A percentile compares a stretch with the other conserved stretches of the same genome.
Evolutionary conservation across 2,797 vertebrate genomes (phyloP).

Genomic region (Gouania willdenowi): DNA sequence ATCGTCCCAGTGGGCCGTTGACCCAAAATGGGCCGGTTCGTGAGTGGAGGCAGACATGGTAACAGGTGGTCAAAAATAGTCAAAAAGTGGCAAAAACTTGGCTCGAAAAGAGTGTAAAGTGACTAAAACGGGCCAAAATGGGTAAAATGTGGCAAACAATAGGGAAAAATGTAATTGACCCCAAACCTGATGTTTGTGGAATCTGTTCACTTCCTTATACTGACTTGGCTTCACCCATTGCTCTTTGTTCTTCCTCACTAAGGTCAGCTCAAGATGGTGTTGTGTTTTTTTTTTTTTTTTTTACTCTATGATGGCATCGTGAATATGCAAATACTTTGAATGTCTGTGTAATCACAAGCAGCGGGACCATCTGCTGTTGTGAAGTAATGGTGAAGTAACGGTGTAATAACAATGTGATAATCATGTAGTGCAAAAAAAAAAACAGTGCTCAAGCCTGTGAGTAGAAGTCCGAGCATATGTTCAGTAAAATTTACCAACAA

Average conservation of each 20-base stretch:
- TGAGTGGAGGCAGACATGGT: too few species aligned
- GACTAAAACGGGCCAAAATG: too few species aligned
- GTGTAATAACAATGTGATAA: conserved; percentile 78
- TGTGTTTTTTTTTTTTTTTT: conserved; percentile 30
- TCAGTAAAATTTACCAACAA: conserved; percentile 62
- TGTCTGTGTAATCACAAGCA: conserved; percentile 79
- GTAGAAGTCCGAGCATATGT: conserved; percentile 68
- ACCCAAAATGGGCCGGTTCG: too few species aligned
- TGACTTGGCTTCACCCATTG: conserved; percentile 40
- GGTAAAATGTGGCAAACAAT: too few species aligned
- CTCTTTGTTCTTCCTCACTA: conserved; percentile 44
- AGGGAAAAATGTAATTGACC: too few species aligned
- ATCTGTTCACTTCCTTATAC: conserved; percentile 34
- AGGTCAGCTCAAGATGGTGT: conserved; percentile 63
- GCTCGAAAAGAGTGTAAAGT: too few species aligned
- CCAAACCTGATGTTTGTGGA: too few species aligned
- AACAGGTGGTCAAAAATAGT: too few species aligned
- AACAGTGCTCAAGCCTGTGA: conserved; percentile 36
- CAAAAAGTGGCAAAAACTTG: too few species aligned
- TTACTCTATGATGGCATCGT: conserved; percentile 50
- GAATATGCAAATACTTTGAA: conserved; percentile 72
- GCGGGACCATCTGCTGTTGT: conserved; percentile 79
- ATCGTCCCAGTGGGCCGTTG: too few species aligned
- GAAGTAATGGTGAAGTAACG: conserved; percentile 71
- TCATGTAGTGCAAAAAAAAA: conserved; percentile 73